phyloP scores from a whole-genome alignment of 2,888 invertebrate species.

The Nephrotoma guestfalica region DNA sequence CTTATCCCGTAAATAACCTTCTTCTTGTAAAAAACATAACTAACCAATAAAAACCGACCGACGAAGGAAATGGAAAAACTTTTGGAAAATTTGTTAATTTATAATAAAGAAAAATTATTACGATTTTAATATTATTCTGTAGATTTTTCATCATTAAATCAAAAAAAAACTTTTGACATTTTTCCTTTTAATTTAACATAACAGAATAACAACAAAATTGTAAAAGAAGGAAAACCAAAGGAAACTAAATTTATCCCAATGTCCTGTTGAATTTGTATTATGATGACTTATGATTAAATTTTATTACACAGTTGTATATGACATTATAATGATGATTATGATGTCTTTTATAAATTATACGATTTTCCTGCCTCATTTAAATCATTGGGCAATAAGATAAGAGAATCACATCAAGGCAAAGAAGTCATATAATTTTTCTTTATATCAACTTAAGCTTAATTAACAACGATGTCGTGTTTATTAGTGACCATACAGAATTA shows the following conservation, averaged over 20 bases:
- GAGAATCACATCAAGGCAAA: neutral
- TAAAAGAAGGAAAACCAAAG: neutral
- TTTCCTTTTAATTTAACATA: neutral
- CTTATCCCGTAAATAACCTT: neutral
- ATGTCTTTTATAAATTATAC: neutral
- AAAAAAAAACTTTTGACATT: neutral
- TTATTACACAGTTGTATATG: neutral
- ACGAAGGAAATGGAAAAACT: neutral
- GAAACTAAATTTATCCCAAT: neutral
- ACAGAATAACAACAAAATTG: neutral
- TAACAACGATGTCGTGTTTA: no score
- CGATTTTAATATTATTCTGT: neutral
- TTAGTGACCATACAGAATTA: no score
- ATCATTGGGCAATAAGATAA: neutral
- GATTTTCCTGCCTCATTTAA: neutral
- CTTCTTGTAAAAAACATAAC: no score
- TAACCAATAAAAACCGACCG: neutral
- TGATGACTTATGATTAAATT: neutral
- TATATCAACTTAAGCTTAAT: neutral
- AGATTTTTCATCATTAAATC: neutral
- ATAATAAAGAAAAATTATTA: neutral
- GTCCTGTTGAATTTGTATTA: neutral
- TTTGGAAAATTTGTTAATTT: neutral
- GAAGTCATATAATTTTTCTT: neutral
- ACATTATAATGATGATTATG: neutral